A percentile compares a stretch with the other conserved stretches of the same genome.
Conservation (phyloP, 2,888 invertebrate species). For the Macropis europaea region DNA sequence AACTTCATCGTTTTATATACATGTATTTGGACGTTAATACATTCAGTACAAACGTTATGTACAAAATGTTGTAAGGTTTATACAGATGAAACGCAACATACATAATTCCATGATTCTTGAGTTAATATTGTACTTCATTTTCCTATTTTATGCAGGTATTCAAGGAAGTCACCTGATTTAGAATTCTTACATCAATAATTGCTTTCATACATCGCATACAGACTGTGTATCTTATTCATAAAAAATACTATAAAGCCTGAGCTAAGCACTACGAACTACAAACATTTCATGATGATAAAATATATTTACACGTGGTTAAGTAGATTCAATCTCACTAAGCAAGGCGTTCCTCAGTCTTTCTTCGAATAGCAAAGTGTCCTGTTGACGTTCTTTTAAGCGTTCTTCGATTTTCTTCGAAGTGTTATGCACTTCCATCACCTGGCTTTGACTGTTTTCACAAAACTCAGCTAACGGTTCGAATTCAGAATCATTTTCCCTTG, state of each 20-base stretch:
- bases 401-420: constrained; percentile 80
- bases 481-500: constrained; percentile 2
- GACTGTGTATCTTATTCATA: neutral
- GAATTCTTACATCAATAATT: neutral
- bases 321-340: constrained; percentile 3
- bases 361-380: constrained; percentile 81
- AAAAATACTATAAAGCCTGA: constrained; percentile 1
- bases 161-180: neutral
- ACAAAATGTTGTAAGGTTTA: neutral
- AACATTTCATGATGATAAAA: neutral
- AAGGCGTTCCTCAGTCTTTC: constrained; percentile 80
- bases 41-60: neutral
- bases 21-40: neutral
- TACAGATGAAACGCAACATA: neutral
- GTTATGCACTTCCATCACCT: constrained; percentile 46
- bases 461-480: constrained; percentile 48
- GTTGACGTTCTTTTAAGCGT: constrained; percentile 80
- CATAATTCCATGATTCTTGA: neutral
- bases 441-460: constrained; percentile 45
- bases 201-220: neutral
- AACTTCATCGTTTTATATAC: neutral
- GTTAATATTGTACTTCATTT: neutral
- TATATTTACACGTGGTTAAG: neutral
- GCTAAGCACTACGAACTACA: neutral
- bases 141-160: neutral